phyloP scores from a whole-genome alignment of 2,888 invertebrate species.

The Imbricaverruca yamaguchii region DNA sequence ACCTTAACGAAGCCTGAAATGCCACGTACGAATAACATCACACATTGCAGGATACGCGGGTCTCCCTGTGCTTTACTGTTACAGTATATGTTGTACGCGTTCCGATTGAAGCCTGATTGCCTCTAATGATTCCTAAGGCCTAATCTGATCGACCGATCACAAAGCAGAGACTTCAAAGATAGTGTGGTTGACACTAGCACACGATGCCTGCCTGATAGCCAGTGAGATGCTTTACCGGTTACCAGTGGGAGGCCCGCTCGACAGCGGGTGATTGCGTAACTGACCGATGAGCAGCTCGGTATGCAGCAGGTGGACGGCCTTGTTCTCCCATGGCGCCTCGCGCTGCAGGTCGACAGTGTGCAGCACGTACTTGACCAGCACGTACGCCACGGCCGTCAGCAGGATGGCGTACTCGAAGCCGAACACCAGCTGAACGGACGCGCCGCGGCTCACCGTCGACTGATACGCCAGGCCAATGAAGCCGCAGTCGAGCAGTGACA shows the following conservation, averaged over 20 bases:
- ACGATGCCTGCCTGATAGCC: too few species aligned
- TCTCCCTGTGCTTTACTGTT: too few species aligned
- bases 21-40: too few species aligned
- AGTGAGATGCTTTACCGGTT: too few species aligned
- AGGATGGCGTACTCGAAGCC: constrained; percentile 99
- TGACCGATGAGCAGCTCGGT: constrained; percentile 89
- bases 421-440: constrained; percentile 96
- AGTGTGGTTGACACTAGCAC: too few species aligned
- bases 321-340: constrained; percentile 98
- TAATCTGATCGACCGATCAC: too few species aligned
- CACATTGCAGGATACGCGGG: too few species aligned
- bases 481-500: constrained; percentile 74
- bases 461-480: constrained; percentile 91
- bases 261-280: constrained; percentile 32
- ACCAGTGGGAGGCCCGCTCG: neutral
- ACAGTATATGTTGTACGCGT: too few species aligned
- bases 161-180: too few species aligned
- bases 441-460: constrained; percentile 84
- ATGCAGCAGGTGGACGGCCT: constrained; percentile 93
- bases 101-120: too few species aligned
- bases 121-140: too few species aligned
- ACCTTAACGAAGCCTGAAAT: constrained; percentile 55
- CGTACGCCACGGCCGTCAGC: constrained; percentile 84
- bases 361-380: constrained; percentile 80
- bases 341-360: constrained; percentile 82